phyloP scores from a whole-genome alignment of 2,888 invertebrate species.

The Isotomurus palustris region DNA sequence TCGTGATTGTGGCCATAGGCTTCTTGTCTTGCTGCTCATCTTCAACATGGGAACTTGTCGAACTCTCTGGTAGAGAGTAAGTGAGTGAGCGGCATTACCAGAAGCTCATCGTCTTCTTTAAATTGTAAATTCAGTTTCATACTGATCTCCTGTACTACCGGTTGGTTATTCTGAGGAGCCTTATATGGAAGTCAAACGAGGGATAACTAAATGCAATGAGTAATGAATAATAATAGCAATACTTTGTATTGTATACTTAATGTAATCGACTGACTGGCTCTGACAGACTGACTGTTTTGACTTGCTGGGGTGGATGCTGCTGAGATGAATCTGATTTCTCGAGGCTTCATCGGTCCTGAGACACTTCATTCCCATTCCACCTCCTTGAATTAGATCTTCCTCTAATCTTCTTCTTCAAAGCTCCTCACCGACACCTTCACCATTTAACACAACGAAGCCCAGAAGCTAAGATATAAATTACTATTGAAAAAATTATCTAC shows the following conservation, averaged over 20 bases:
- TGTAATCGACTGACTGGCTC: constrained; percentile 6
- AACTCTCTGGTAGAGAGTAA: neutral
- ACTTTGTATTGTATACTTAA: neutral
- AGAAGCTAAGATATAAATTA: constrained; percentile 2
- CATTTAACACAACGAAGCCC: neutral
- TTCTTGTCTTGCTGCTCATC: constrained; percentile 1
- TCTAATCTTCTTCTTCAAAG: neutral
- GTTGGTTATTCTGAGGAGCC: constrained; percentile 7
- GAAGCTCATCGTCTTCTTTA: constrained; percentile 6
- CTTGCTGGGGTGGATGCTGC: no score
- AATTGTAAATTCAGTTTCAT: constrained; percentile 7
- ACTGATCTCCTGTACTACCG: neutral
- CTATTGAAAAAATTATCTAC: no score
- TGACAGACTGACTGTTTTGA: no score
- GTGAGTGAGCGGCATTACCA: no score
- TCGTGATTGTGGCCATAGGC: constrained; percentile 13
- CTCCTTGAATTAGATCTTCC: constrained; percentile 5
- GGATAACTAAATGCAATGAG: constrained; percentile 17
- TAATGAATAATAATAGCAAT: constrained; percentile 22
- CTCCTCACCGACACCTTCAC: neutral
- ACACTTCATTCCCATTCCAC: neutral
- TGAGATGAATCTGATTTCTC: neutral
- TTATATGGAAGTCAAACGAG: constrained; percentile 16
- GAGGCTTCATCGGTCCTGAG: neutral
- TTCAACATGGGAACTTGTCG: neutral